Conservation (phyloP, 2,888 invertebrate species). For the Nomada fabriciana region DNA sequence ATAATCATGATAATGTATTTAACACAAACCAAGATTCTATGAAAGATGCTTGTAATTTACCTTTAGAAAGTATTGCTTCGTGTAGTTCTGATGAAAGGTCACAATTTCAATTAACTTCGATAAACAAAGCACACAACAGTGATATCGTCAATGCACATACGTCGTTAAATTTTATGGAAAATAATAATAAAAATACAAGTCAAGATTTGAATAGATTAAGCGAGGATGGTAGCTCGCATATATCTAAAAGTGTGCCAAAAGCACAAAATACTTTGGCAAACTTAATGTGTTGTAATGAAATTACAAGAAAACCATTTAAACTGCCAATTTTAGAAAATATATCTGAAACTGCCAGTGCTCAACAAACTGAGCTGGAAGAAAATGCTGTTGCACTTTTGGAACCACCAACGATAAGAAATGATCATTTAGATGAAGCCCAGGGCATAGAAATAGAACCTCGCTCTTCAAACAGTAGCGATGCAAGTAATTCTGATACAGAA, state of each 20-base stretch:
- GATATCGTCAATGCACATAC: conserved; percentile 33
- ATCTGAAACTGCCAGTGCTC: conserved; percentile 70
- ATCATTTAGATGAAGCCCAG: conserved; percentile 69
- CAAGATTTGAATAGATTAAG: conserved; percentile 41
- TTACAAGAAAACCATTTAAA: conserved; percentile 74
- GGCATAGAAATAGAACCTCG: conserved; percentile 77
- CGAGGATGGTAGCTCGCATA: conserved; percentile 34
- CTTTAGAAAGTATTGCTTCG: conserved; percentile 37
- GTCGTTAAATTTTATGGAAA: conserved; percentile 42
- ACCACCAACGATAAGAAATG: conserved; percentile 70
- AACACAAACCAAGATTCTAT: conserved; percentile 29
- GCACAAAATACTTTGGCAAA: conserved; percentile 38
- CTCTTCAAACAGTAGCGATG: conserved; percentile 80
- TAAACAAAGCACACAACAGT: conserved; percentile 26
- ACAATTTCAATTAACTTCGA: conserved; percentile 30
- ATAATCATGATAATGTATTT: conserved; percentile 41
- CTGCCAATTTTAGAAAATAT: conserved; percentile 80
- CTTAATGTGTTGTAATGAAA: conserved; percentile 42
- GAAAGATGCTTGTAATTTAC: conserved; percentile 27
- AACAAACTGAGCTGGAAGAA: conserved; percentile 76
- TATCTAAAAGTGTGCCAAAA: conserved; percentile 48
- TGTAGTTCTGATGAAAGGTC: conserved; percentile 37
- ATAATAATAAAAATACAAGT: conserved; percentile 47
- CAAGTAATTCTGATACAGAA: conserved; percentile 81
- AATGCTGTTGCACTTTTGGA: conserved; percentile 77